These are phyloP conservation scores for Dipodomys merriami DNA, from an alignment of 2,113 vertebrate genomes.

Conservation along the genomic window DNA sequence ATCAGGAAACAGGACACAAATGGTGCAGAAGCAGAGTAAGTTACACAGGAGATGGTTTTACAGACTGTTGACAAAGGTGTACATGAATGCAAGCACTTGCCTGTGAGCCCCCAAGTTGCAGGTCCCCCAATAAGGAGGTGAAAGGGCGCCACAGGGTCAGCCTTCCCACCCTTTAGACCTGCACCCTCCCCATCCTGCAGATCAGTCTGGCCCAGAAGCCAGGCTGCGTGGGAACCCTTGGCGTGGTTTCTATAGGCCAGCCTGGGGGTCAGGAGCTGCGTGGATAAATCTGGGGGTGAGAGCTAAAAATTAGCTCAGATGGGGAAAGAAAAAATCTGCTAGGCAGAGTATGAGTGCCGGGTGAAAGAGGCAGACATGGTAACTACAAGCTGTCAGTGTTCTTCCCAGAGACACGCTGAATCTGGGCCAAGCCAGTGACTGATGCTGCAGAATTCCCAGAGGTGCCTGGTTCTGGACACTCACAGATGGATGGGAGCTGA, in stretches of 20 bases:
- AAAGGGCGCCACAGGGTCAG: background rate
- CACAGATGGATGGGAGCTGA: no score
- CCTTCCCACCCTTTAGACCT: background rate
- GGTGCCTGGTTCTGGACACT: background rate
- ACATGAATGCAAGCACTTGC: accelerated
- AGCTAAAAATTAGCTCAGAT: background rate
- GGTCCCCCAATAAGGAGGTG: background rate
- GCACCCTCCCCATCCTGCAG: background rate
- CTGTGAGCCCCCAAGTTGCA: background rate
- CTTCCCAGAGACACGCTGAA: background rate
- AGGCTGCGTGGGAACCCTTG: background rate
- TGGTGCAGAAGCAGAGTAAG: background rate
- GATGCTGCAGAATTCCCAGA: background rate
- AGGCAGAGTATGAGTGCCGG: background rate
- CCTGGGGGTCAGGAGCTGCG: background rate
- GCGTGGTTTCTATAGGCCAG: background rate
- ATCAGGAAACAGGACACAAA: background rate
- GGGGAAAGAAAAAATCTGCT: background rate
- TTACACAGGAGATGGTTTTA: background rate
- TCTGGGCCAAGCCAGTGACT: no score
- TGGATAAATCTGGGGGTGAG: background rate
- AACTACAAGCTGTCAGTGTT: background rate
- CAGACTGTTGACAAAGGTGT: background rate
- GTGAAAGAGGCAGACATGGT: background rate
- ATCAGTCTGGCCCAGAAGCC: background rate